Conservation (phyloP, 2,888 invertebrate genomes). For the Cetonia aurata region DNA sequence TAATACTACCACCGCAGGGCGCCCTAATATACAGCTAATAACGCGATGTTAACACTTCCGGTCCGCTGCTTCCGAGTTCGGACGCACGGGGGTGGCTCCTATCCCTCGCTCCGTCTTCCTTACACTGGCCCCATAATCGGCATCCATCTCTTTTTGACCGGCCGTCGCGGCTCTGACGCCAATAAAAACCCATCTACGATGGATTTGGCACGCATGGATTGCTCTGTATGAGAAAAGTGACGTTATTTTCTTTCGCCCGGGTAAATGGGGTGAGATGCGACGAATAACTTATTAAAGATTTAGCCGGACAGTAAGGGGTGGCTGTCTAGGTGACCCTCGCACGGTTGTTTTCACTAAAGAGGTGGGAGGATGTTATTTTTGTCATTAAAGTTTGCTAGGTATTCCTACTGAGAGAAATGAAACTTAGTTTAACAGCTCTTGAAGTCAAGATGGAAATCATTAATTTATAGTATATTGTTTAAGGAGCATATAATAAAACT, state of each 20-base stretch:
- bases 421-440: too few relatives aligned
- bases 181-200: background rate
- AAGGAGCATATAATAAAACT: too few relatives aligned
- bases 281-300: conserved; percentile 17
- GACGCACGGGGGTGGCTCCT: background rate
- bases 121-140: too few relatives aligned
- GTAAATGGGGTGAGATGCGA: conserved; percentile 27
- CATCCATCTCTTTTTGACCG: background rate
- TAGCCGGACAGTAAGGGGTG: background rate
- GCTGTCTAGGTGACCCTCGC: background rate
- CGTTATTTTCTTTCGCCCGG: conserved; percentile 18
- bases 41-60: conserved; percentile 68
- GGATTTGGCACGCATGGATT: conserved; percentile 20
- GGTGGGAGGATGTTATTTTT: background rate
- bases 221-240: conserved; percentile 16
- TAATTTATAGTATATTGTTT: too few relatives aligned
- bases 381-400: too few relatives aligned
- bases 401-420: too few relatives aligned
- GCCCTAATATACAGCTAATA: conserved; percentile 67
- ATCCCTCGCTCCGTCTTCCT: too few relatives aligned
- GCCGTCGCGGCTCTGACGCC: background rate
- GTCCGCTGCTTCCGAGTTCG: conserved; percentile 57
- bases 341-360: background rate
- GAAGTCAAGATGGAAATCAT: too few relatives aligned
- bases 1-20: conserved; percentile 52